Base-by-base conservation (phyloP, 2,113 vertebrate species). In the Gallinago media region DNA sequence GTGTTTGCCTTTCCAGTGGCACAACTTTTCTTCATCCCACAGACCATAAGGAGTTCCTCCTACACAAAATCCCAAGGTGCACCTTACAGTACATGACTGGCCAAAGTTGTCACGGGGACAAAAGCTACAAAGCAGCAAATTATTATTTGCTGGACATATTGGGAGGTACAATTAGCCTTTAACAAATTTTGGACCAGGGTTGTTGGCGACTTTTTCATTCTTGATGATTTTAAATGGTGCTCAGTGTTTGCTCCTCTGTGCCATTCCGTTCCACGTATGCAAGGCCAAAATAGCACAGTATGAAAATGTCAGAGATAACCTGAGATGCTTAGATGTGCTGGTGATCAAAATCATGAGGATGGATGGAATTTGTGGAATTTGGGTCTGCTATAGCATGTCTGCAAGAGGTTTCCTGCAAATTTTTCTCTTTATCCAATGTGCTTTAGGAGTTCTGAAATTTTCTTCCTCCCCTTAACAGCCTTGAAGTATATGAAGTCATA, bases 251-350 rank as follows among this genome's bases (percentile, higher is more conserved):
- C 32, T 65, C 7, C 38, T 74, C 21, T 67, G 21, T 44, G 25
- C 44, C 9, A 6, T 32, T 74, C 36, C 32, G 32, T 74, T 25
- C 52, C 15, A 26, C 0, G 0, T 7, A 0, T 52, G 18, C 15
- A 74, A 78, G 36, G 38, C 27, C 14, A 15, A 78, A 85, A 44
- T 8, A 54, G 21, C 23, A 20, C 26, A 46, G 2, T 26, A 7
- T 47, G 47, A 71, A 70, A 67, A 19, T 58, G 34, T 49, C n/a
- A 50, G 65, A 77, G 32, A 36, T 7, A 73, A 62, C 8, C 12
- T 65, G 63, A 40, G 31, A 61, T 70, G 6, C 49, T 73, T 50
- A 42, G 62, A 19, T 49, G 9, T 20, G 23, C 18, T 66, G 0
- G 0, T 36, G n/a, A 32, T 63, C 15, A 38, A 34, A 88, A 25